phyloP scores from a whole-genome alignment of 2,888 invertebrate genomes.

The Xylophagus ater region DNA sequence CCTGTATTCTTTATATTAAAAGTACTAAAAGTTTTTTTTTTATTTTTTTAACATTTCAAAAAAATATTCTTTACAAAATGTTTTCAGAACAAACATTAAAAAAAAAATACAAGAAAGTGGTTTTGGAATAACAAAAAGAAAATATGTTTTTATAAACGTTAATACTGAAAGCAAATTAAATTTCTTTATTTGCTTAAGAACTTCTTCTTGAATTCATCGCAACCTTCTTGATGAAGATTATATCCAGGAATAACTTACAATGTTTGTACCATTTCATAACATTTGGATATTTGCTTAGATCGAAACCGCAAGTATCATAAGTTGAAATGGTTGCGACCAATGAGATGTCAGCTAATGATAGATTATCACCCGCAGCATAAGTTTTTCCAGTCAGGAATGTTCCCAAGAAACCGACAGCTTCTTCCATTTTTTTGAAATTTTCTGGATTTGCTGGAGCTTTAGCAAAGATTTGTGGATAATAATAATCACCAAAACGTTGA shows the following conservation, averaged over 20 bases:
- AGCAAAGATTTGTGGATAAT: constrained; percentile 52
- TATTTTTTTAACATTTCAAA: too few relatives aligned
- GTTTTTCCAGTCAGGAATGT: constrained; percentile 56
- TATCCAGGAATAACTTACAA: constrained; percentile 48
- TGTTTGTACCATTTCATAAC: constrained; percentile 52
- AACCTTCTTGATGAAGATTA: constrained; percentile 47
- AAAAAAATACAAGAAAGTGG: too few relatives aligned
- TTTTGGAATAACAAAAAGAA: too few relatives aligned
- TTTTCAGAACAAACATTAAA: too few relatives aligned
- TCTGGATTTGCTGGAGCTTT: constrained; percentile 47
- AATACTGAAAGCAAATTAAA: too few relatives aligned
- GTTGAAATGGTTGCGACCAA: constrained; percentile 58
- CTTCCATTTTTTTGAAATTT: too few relatives aligned
- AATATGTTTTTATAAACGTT: too few relatives aligned
- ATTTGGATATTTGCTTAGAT: constrained; percentile 57
- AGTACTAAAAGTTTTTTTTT: too few relatives aligned
- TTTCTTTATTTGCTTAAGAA: too few relatives aligned
- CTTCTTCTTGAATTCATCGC: constrained; percentile 43
- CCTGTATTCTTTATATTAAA: too few relatives aligned
- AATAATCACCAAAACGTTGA: constrained; percentile 56
- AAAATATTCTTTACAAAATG: too few relatives aligned
- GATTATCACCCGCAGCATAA: constrained; percentile 57
- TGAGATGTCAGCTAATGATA: constrained; percentile 68
- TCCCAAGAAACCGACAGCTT: too few relatives aligned
- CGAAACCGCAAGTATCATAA: constrained; percentile 53